phyloP scores from a whole-genome alignment of 2,113 vertebrate species.

The Pyxicephalus adspersus region DNA sequence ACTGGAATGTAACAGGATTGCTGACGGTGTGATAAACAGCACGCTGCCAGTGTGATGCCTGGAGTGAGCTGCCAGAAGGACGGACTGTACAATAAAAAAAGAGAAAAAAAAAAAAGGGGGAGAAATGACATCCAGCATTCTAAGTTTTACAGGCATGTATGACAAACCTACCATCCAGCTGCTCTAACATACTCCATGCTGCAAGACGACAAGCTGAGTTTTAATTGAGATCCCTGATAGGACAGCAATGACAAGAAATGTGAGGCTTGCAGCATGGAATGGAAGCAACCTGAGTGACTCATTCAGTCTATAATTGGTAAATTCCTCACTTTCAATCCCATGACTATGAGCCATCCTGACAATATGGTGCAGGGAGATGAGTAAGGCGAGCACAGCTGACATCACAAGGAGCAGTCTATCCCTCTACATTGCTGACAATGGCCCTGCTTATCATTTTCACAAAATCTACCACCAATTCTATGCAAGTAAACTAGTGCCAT shows the following conservation, averaged over 20 bases:
- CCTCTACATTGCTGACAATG: no score
- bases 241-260: constrained; percentile 4
- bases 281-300: constrained; percentile 41
- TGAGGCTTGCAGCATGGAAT: not conserved
- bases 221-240: not conserved
- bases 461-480: no score
- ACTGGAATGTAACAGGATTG: no score
- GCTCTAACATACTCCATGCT: not conserved
- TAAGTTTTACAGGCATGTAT: not conserved
- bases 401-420: no score
- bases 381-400: not conserved
- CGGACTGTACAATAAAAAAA: not conserved
- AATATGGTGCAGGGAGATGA: constrained; percentile 23
- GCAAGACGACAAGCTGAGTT: not conserved
- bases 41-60: no score
- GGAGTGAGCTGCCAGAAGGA: no score
- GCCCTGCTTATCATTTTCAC: no score
- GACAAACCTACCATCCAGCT: not conserved
- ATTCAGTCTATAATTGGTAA: constrained; percentile 45
- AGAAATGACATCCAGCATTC: not conserved
- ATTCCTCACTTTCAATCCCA: constrained; percentile 44
- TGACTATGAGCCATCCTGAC: constrained; percentile 27
- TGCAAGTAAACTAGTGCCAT: no score
- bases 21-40: no score
- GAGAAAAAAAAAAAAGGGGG: not conserved